phyloP scores from a whole-genome alignment of 2,888 invertebrate species.

The Notocelia uddmanniana region DNA sequence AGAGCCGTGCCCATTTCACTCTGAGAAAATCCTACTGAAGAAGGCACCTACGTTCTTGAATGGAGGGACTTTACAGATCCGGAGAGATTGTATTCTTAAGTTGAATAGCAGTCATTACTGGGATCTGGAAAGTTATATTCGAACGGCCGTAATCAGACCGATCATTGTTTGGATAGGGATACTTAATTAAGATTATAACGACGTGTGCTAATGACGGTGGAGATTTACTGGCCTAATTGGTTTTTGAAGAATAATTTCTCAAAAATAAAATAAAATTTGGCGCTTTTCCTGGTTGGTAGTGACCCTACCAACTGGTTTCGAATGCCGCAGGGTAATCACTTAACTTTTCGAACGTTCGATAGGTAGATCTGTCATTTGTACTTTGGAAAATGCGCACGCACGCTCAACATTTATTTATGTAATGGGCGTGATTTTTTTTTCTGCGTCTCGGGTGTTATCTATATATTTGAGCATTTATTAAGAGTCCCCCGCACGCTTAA shows the following conservation, averaged over 20 bases:
- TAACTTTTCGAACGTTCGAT: too few species aligned
- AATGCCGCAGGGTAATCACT: too few species aligned
- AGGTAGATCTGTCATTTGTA: too few species aligned
- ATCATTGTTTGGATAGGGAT: conserved; percentile 42
- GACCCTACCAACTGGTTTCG: too few species aligned
- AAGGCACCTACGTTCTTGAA: conserved; percentile 71
- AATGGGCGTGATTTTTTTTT: too few species aligned
- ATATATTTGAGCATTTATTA: too few species aligned
- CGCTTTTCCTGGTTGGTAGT: too few species aligned
- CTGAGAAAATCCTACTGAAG: conserved; percentile 68
- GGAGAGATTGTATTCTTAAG: conserved; percentile 71
- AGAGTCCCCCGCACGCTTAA: too few species aligned
- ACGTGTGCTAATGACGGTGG: conserved; percentile 41
- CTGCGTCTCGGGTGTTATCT: too few species aligned
- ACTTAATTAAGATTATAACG: conserved; percentile 46
- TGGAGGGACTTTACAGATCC: conserved; percentile 72
- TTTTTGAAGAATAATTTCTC: conserved; percentile 11
- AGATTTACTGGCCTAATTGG: conserved; percentile 24
- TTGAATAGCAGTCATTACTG: conserved; percentile 75
- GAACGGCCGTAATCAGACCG: conserved; percentile 40
- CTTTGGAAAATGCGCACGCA: too few species aligned
- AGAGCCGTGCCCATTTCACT: conserved; percentile 62
- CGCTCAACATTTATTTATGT: too few species aligned
- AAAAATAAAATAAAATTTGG: too few species aligned
- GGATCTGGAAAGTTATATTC: conserved; percentile 59